These are phyloP conservation scores for Chaetodon trifasciatus DNA, from an alignment of 2,797 vertebrate species.

Conservation along the genomic window DNA sequence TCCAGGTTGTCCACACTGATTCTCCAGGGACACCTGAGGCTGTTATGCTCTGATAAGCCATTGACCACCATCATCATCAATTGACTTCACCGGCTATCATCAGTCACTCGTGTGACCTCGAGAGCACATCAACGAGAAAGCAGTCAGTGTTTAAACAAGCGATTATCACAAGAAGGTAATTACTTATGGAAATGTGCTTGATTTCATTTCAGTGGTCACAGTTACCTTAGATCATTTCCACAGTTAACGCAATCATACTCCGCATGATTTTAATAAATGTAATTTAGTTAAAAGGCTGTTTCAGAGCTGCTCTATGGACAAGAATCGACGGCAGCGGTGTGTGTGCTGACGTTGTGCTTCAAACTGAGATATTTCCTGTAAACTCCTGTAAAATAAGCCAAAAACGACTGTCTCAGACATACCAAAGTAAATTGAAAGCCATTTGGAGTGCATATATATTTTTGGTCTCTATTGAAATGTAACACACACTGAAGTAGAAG, in stretches of 20 bases:
- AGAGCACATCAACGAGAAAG: constrained; percentile 8
- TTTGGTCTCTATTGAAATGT: too few species aligned
- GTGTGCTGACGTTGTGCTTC: neutral
- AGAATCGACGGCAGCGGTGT: neutral
- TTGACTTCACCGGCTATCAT: constrained; percentile 7
- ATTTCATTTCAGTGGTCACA: constrained; percentile 37
- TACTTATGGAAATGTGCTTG: constrained; percentile 7
- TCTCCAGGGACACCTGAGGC: neutral
- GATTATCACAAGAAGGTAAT: constrained; percentile 19
- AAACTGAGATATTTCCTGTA: neutral
- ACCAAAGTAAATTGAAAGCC: too few species aligned
- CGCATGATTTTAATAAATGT: constrained; percentile 8
- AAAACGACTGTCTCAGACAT: too few species aligned
- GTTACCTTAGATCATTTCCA: constrained; percentile 29
- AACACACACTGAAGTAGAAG: too few species aligned
- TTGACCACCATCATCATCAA: constrained; percentile 9
- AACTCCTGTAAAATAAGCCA: too few species aligned
- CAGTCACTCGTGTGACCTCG: constrained; percentile 19
- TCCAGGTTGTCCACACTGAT: neutral
- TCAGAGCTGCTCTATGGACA: neutral
- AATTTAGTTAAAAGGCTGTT: neutral
- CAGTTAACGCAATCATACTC: constrained; percentile 18
- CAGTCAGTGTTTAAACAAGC: constrained; percentile 11
- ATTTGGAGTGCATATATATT: too few species aligned
- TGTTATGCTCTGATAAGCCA: constrained; percentile 26